Conservation (phyloP, 2,888 invertebrate genomes). For the Ormyrus pomaceus region DNA sequence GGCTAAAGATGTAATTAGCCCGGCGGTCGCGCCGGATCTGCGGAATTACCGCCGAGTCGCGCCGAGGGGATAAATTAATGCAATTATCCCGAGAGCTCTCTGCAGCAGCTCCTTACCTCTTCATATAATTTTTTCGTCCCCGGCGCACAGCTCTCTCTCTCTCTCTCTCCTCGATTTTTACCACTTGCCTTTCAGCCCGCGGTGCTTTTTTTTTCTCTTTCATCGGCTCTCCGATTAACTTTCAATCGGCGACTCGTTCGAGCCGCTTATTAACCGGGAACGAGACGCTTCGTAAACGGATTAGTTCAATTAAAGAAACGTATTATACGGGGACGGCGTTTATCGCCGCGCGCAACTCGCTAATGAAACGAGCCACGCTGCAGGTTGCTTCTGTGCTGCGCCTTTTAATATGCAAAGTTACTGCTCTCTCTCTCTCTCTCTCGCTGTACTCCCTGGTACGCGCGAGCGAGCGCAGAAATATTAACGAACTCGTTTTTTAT, state of each 20-base stretch:
- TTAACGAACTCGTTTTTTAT: slow-evolving; percentile 41
- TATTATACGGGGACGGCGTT: slow-evolving; percentile 39
- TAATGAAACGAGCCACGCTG: slow-evolving; percentile 55
- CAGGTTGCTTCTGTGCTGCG: slow-evolving; percentile 50
- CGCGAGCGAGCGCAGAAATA: background rate
- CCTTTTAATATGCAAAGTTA: slow-evolving; percentile 71
- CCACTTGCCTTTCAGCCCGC: background rate
- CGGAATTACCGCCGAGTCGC: slow-evolving; percentile 61
- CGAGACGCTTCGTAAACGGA: slow-evolving; percentile 47
- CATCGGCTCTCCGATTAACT: slow-evolving; percentile 62
- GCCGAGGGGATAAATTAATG: slow-evolving; percentile 68
- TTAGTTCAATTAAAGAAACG: slow-evolving; percentile 61
- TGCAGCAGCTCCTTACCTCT: slow-evolving; percentile 29
- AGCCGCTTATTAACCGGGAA: slow-evolving; percentile 47
- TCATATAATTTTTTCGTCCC: slow-evolving; percentile 35
- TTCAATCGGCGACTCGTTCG: slow-evolving; percentile 63
- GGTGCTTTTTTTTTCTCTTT: slow-evolving; percentile 11
- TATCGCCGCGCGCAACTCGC: slow-evolving; percentile 10
- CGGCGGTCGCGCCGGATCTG: slow-evolving; percentile 59
- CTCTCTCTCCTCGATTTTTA: slow-evolving; percentile 20
- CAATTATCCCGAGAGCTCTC: slow-evolving; percentile 64
- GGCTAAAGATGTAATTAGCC: slow-evolving; percentile 41
- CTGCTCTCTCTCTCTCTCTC: slow-evolving; percentile 17
- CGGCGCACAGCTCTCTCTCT: background rate
- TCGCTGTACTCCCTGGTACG: slow-evolving; percentile 56